A percentile compares a stretch with the other conserved stretches of the same genome.
These are phyloP conservation scores for Microcebus ravelobensis DNA, from an alignment of 2,113 vertebrate genomes.

Conservation along the genomic window DNA sequence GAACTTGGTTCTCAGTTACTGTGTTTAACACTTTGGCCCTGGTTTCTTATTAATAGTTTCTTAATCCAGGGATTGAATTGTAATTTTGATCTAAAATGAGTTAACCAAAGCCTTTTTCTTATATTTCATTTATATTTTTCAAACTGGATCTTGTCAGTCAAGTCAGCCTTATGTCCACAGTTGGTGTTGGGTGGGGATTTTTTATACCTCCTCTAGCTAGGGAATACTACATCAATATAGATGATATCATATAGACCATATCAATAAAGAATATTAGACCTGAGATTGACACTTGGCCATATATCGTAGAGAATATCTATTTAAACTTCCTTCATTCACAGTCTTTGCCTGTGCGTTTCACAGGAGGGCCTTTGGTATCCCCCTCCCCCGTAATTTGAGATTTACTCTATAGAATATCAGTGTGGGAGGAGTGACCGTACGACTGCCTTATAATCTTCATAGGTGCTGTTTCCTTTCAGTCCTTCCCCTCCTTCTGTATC, in stretches of 20 bases:
- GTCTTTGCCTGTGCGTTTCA: background rate
- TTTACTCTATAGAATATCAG: background rate
- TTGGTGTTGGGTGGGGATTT: background rate
- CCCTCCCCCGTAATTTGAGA: background rate
- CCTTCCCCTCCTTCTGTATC: background rate
- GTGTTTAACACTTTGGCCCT: background rate
- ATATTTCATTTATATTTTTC: background rate
- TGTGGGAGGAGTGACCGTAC: rapidly evolving
- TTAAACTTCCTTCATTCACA: background rate
- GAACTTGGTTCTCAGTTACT: background rate
- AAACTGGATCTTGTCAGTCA: background rate
- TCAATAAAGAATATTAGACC: background rate
- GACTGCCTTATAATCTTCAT: background rate
- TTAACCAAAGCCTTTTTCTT: background rate
- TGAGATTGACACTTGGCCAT: background rate
- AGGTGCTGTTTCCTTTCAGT: background rate
- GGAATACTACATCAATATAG: too few relatives aligned
- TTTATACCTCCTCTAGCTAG: background rate
- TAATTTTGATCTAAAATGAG: background rate
- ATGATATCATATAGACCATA: too few relatives aligned
- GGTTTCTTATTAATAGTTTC: background rate
- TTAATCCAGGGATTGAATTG: background rate
- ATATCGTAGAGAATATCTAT: background rate
- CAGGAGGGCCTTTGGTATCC: background rate
- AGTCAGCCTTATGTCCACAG: background rate